Evolutionary conservation across 2,113 vertebrate species (phyloP).

Genomic region (Acrocephalus kingi): DNA sequence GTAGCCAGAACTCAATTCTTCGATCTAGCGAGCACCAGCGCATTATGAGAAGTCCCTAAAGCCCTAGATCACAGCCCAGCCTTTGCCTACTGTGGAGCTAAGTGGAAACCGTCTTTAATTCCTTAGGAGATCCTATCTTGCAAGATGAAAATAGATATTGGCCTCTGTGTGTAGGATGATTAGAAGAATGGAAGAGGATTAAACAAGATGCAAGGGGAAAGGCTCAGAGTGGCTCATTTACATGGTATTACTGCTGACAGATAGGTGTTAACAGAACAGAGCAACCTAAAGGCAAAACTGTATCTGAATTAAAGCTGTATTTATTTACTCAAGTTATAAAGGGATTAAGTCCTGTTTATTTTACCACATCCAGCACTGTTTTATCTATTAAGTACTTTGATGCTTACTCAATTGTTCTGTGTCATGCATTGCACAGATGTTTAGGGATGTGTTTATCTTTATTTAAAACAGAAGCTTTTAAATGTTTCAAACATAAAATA

Average conservation of each 20-base stretch:
- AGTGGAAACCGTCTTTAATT: conserved; percentile 92
- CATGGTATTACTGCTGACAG: conserved; percentile 83
- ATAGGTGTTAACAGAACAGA: conserved; percentile 72
- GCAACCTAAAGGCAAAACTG: conserved; percentile 76
- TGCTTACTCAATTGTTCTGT: conserved; percentile 73
- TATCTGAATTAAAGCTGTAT: conserved; percentile 79
- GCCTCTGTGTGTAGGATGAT: conserved; percentile 91
- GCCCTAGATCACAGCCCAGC: conserved; percentile 92
- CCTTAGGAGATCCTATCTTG: conserved; percentile 97
- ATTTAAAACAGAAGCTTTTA: conserved; percentile 72
- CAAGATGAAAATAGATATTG: conserved; percentile 98
- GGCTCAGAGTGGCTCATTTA: conserved; percentile 81
- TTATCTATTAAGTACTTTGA: conserved; percentile 73
- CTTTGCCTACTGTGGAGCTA: conserved; percentile 80
- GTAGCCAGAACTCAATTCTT: conserved; percentile 93
- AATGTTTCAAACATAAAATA: conserved; percentile 62
- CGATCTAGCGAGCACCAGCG: conserved; percentile 83
- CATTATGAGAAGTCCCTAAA: conserved; percentile 98
- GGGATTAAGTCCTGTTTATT: conserved; percentile 82
- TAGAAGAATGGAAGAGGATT: conserved; percentile 96
- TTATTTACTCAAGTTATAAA: conserved; percentile 83
- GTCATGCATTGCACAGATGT: conserved; percentile 53
- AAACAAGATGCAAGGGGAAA: conserved; percentile 79
- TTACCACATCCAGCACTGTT: conserved; percentile 72
- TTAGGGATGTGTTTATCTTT: conserved; percentile 70